Evolutionary conservation across 1,140 invertebrate species (phyloP), one percentile per base, ranked within the genome.

Genomic region (Leucophenga varia): DNA sequence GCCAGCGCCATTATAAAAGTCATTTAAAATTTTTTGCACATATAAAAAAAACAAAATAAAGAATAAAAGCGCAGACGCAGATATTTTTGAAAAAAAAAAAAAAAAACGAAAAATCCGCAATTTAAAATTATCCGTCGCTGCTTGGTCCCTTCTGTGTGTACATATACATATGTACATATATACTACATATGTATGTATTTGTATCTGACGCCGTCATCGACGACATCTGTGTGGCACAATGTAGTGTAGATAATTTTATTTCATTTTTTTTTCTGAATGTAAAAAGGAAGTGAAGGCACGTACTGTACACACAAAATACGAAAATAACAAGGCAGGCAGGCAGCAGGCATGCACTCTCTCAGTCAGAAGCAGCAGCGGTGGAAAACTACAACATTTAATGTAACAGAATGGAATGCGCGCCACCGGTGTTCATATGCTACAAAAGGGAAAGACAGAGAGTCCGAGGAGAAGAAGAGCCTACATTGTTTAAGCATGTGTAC

Each of bases 181-280:
- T n/a, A n/a, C n/a, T n/a, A n/a, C n/a, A n/a, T n/a, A n/a, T n/a
- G n/a, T n/a, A n/a, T n/a, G n/a, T n/a, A n/a, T n/a, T n/a, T n/a
- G n/a, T n/a, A n/a, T n/a, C 48, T 25, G 19, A 22, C 39, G 19
- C 32, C 32, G n/a, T 16, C 32, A 35, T 12, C 32, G 32, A 7
- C 32, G 32, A 49, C 54, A 43, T 45, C 53, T 51, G 40, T 52
- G 43, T 36, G 44, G 30, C 49, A 35, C 21, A 38, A 46, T 36
- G 44, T 41, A 36, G 40, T 50, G 44, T 49, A 16, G 46, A 34
- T 47, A 39, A 45, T 30, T 50, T 34, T 38, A 13, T 48, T 67
- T 65, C n/a, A n/a, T n/a, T 67, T 68, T 63, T 67, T 67, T 67
- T 67, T 67, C 63, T 67, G 63, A 67, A 67, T 67, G 63, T 64